Evolutionary conservation across 2,888 invertebrate species (phyloP), one percentile per base, ranked within the genome.

Genomic region (Idaea straminata): DNA sequence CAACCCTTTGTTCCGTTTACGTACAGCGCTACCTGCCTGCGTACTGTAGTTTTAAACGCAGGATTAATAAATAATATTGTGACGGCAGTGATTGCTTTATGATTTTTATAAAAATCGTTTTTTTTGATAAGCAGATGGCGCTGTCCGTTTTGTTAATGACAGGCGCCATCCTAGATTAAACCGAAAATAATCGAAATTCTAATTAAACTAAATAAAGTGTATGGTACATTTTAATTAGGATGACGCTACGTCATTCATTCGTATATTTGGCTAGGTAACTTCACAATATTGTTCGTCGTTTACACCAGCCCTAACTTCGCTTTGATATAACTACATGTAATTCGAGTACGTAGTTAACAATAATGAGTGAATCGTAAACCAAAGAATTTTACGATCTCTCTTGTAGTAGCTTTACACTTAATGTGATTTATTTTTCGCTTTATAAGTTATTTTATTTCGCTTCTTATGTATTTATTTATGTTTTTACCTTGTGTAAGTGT

Each of bases 151-250:
- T 66, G 74, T 73, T 62, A 66, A 70, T 63, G 68, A 85, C 83
- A 80, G 86, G 91, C 91, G 92, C 92, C 90, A 91, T 87, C 89
- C 89, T 90, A 83, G 86, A 90, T 87, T 84, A 84, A 47, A 59
- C 6, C 7, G 7, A 16, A 25, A 59, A 15, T 58, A 16, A 58
- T 13, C 58, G 60, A 67, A 57, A 25, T n/a, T 15, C 58, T 16
- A 7, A 36, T 13, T 66, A 70, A 72, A 83, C 82, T 15, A 59
- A 59, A 16, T 25, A 47, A 47, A 6, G 2, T 4, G 4, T 47
- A 13, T 47, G 13, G 10, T 47, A 10, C 47, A 47, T 47, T 47
- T 47, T 13, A 82, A 88, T 88, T 86, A 86, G 83, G 89, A 82
- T 91, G 88, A 89, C 89, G 91, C 91, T 88, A 72, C 78, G 78